Evolutionary conservation across 2,888 invertebrate species (phyloP).

Genomic region (Acanthosoma haemorrhoidale): DNA sequence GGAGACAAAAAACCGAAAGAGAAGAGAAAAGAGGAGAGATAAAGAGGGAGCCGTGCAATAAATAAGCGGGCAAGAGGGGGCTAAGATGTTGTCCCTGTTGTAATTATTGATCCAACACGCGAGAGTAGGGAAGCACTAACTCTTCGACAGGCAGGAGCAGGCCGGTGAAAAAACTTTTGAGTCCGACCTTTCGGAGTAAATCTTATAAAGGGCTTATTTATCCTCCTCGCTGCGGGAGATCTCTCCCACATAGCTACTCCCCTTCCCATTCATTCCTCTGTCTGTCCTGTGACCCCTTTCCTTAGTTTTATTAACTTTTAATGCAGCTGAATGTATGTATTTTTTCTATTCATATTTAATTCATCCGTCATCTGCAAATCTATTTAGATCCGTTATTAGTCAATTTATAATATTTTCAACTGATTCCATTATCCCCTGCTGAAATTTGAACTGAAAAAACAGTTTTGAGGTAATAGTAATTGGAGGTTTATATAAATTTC

Average conservation of each 20-base stretch:
- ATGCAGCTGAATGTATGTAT: too few species aligned
- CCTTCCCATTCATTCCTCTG: background rate
- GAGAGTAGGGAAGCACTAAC: background rate
- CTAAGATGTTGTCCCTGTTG: slow-evolving; percentile 6
- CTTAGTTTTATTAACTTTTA: too few species aligned
- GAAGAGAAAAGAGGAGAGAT: background rate
- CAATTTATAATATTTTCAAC: too few species aligned
- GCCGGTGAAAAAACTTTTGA: background rate
- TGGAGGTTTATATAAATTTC: too few species aligned
- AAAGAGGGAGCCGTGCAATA: background rate
- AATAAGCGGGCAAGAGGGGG: background rate
- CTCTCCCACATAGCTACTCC: background rate
- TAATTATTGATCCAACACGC: slow-evolving; percentile 10
- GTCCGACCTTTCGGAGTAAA: background rate
- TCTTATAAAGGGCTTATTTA: background rate
- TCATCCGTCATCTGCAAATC: too few species aligned
- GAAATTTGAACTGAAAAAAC: too few species aligned
- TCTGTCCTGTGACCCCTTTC: too few species aligned
- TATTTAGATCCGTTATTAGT: too few species aligned
- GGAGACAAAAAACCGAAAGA: background rate
- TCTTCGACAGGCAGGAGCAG: background rate
- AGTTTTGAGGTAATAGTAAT: too few species aligned
- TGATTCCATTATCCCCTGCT: too few species aligned
- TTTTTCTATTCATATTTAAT: too few species aligned
- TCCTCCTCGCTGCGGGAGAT: background rate